Conservation (phyloP, 1,140 invertebrate genomes). For the Adoxophyes honmai region DNA sequence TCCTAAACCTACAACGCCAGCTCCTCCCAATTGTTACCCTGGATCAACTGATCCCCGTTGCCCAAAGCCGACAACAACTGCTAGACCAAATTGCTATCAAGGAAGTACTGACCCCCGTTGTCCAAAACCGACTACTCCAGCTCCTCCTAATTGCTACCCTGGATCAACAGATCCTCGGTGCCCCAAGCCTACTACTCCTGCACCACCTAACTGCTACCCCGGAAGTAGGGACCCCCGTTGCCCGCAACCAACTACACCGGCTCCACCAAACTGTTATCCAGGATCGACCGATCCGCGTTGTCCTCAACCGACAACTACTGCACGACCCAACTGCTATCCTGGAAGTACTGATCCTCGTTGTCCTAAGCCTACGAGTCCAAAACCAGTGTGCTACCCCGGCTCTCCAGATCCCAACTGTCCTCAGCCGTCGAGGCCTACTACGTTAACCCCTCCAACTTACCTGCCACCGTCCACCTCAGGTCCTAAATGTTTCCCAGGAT, state of each 20-base stretch:
- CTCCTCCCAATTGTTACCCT: slow-evolving; percentile 50
- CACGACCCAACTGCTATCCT: slow-evolving; percentile 34
- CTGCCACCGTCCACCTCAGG: slow-evolving; percentile 17
- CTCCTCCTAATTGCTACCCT: slow-evolving; percentile 36
- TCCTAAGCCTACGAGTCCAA: slow-evolving; percentile 32
- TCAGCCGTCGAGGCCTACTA: slow-evolving; percentile 22
- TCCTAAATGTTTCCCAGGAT: slow-evolving; percentile 48
- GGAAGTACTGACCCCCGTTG: slow-evolving; percentile 49
- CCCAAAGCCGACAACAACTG: slow-evolving; percentile 38
- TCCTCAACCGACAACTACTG: slow-evolving; percentile 21
- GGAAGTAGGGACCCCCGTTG: slow-evolving; percentile 41
- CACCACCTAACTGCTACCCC: slow-evolving; percentile 45
- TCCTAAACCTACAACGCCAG: slow-evolving; percentile 40
- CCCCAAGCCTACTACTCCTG: slow-evolving; percentile 32
- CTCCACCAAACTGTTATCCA: slow-evolving; percentile 39
- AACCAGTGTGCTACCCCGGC: slow-evolving; percentile 51
- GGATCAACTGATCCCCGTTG: slow-evolving; percentile 64
- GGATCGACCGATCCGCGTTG: slow-evolving; percentile 46
- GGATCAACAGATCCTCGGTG: slow-evolving; percentile 58
- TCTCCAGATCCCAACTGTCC: slow-evolving; percentile 49
- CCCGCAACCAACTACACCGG: slow-evolving; percentile 36
- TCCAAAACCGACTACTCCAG: slow-evolving; percentile 29
- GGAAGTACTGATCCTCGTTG: slow-evolving; percentile 56
- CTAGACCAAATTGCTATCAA: slow-evolving; percentile 45
- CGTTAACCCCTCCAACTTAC: slow-evolving; percentile 16